A percentile compares a stretch with the other conserved stretches of the same genome.
Evolutionary conservation across 2,113 vertebrate species (phyloP).

Genomic region (Lamprotornis superbus): DNA sequence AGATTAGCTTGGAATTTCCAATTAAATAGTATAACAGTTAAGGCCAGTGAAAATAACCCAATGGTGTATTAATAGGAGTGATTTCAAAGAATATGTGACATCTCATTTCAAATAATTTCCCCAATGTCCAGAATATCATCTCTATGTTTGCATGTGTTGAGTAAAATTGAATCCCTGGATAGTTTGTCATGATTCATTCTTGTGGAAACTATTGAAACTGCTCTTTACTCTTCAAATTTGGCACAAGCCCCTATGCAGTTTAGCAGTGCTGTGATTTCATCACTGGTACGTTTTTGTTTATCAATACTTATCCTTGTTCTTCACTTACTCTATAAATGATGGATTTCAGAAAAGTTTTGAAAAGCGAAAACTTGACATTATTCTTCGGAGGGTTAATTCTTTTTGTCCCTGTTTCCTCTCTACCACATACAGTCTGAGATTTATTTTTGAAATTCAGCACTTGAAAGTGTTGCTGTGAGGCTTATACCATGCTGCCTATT

Average conservation of each 20-base stretch:
- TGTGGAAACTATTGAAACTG: not conserved
- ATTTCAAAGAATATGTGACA: not conserved
- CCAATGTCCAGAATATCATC: not conserved
- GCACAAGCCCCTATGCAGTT: not conserved
- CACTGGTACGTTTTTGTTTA: not conserved
- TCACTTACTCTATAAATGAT: not conserved
- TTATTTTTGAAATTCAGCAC: constrained; percentile 1
- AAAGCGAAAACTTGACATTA: not conserved
- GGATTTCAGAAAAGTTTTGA: not conserved
- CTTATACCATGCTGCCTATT: not conserved
- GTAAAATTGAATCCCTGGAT: not conserved
- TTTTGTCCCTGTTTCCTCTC: not conserved
- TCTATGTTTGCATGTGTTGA: not conserved
- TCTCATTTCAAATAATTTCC: not conserved
- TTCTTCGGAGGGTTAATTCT: not conserved
- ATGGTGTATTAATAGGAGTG: not conserved
- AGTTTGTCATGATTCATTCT: not conserved
- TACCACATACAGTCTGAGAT: not conserved
- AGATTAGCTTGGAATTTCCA: not conserved
- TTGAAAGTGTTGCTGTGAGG: constrained; percentile 30
- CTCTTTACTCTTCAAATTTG: not conserved
- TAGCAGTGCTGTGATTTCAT: not conserved
- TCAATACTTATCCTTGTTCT: not conserved
- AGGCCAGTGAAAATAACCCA: not conserved
- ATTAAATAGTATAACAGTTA: not conserved